Evolutionary conservation across 2,797 vertebrate species (phyloP), one percentile per base, ranked within the genome.

Genomic region (Helostoma temminkii): DNA sequence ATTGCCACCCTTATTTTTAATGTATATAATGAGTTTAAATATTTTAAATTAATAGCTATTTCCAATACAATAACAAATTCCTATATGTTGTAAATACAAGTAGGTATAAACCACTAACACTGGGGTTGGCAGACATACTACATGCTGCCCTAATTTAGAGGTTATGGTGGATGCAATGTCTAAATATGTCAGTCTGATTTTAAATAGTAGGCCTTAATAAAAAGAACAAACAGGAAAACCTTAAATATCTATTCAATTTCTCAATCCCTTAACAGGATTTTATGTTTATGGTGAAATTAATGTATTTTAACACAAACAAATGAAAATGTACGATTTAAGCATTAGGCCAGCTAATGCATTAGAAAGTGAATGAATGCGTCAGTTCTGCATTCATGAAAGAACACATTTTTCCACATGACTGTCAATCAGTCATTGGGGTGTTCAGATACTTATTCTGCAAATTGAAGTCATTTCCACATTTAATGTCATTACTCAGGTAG

Each of bases 381-480:
- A 28, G 16, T 56, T 55, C 55, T 39, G 32, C 42, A 39, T 74
- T 83, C 41, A 68, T 34, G 30, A 58, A 58, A 25, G 19, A 59
- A 52, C 41, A 63, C 9, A 45, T 47, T 73, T 71, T 59, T 39
- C 24, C 22, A 53, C 49, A 60, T 69, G 36, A 16, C 36, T 74
- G 61, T 62, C 67, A 83, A 28, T 80, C 70, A 77, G 19, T 25
- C 25, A 45, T 18, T 52, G 34, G 37, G 70, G 60, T 34, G 39
- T 70, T 61, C 16, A 43, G 36, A 76, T 58, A 65, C 30, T 43
- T 65, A 26, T 54, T 55, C 45, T 59, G 52, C 61, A 65, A 81
- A 81, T 71, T 57, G 66, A 83, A 82, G 42, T 6, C 50, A 74
- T 68, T 79, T 71, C 39, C 47, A 60, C 21, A 66, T 61, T 67